Evolutionary conservation across 2,113 vertebrate genomes (phyloP).

Genomic region (Pseudopodoces humilis): DNA sequence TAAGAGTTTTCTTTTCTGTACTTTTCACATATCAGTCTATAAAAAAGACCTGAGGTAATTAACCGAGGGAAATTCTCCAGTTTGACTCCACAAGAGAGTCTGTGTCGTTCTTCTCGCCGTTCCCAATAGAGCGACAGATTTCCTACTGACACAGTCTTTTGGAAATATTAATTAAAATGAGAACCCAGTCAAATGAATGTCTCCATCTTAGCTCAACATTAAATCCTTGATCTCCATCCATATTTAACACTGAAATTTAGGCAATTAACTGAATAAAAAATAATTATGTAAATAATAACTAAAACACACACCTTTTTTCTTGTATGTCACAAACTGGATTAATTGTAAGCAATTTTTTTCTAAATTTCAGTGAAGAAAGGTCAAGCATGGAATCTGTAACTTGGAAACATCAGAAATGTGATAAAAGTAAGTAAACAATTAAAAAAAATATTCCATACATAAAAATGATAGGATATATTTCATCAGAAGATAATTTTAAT

Average conservation of each 20-base stretch:
- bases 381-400: background rate
- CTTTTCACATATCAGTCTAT: too few relatives aligned
- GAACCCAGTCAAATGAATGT: background rate
- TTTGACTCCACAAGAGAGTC: too few relatives aligned
- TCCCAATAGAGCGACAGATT: background rate
- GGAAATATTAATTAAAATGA: background rate
- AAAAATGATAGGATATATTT: background rate
- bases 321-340: background rate
- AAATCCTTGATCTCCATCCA: background rate
- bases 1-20: too few relatives aligned
- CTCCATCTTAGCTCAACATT: background rate
- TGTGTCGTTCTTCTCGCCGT: too few relatives aligned
- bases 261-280: background rate
- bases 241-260: background rate
- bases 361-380: background rate
- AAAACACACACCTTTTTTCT: background rate
- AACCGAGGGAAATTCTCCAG: too few relatives aligned
- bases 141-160: background rate
- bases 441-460: background rate
- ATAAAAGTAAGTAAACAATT: background rate
- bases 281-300: background rate
- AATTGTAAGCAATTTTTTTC: background rate
- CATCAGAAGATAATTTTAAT: background rate
- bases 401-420: background rate
- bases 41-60: too few relatives aligned